Conservation (phyloP, 2,113 vertebrate genomes). For the Dasyurus viverrinus region DNA sequence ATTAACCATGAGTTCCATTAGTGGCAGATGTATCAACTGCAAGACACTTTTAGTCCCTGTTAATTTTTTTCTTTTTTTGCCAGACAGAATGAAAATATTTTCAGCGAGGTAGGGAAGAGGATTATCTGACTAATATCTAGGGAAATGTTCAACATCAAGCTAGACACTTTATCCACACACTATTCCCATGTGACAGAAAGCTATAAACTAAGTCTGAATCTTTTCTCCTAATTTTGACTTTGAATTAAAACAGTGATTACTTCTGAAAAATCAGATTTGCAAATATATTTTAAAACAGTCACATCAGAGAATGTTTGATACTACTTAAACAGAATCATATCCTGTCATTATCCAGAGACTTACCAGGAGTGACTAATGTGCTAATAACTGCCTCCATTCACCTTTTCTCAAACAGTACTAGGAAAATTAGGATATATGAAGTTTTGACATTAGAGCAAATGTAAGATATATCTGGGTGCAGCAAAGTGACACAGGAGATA, state of each 20-base stretch:
- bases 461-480: not conserved
- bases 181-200: conserved; percentile 64
- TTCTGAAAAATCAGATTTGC: conserved; percentile 70
- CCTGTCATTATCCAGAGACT: conserved; percentile 61
- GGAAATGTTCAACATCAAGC: conserved; percentile 67
- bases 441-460: conserved; percentile 49
- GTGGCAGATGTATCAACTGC: conserved; percentile 55
- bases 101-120: conserved; percentile 67
- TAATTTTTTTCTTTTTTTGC: conserved; percentile 72
- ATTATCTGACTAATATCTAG: conserved; percentile 74
- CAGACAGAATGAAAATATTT: conserved; percentile 79
- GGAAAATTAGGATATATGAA: conserved; percentile 6
- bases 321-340: conserved; percentile 58
- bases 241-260: conserved; percentile 60
- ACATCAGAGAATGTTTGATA: conserved; percentile 67
- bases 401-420: conserved; percentile 47
- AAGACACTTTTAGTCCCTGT: conserved; percentile 61
- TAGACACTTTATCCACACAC: conserved; percentile 61
- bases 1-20: conserved; percentile 61
- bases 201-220: conserved; percentile 55
- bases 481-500: not conserved
- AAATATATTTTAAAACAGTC: conserved; percentile 71
- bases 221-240: conserved; percentile 59
- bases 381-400: conserved; percentile 45
- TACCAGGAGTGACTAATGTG: conserved; percentile 54